Evolutionary conservation across 2,888 invertebrate genomes (phyloP), one percentile per base, ranked within the genome.

Genomic region (Drosophila yooni): DNA sequence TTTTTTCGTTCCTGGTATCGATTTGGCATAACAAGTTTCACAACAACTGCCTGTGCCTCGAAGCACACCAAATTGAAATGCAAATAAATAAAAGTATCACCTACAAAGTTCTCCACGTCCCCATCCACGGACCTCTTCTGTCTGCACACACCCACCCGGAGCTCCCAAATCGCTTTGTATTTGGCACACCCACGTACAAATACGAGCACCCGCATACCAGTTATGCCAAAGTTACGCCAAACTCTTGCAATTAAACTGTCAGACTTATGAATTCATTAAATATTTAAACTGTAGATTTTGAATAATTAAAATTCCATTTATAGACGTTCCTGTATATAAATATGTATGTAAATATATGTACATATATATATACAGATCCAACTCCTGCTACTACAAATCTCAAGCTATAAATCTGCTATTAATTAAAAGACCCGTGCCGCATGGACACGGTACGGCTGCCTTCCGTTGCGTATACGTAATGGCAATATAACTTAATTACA

Each of bases 241-340:
- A 89, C 78, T 85, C 90, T 86, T 76, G 81, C 85, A 86, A 86
- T 90, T 90, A 86, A 90, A 90, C 89, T 90, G 90, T 82, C 86
- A 89, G 87, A 77, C 85, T 88, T 90, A 90, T 90, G 90, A 88
- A 88, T 89, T 89, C 88, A 90, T 88, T 88, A 84, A 89, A 88
- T 90, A 89, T 88, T 88, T 84, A 81, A 88, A 89, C 90, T 89
- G 82, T 80, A 76, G 88, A 89, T 89, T 82, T 89, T 88, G 90
- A 88, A 90, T 88, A 88, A 90, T 88, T 90, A 90, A 90, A 88
- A 76, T 88, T 76, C 81, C 90, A 88, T 90, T 88, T 89, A 81
- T 71, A 71, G 58, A 66, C 31, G 52, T 25, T 46, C 15, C 25
- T 25, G 25, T 25, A 8, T 21, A 29, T 33, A 48, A 38, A 52